A percentile compares a stretch with the other conserved stretches of the same genome.
phyloP scores from a whole-genome alignment of 2,888 invertebrate species.

The Zaprionus bogoriensis region DNA sequence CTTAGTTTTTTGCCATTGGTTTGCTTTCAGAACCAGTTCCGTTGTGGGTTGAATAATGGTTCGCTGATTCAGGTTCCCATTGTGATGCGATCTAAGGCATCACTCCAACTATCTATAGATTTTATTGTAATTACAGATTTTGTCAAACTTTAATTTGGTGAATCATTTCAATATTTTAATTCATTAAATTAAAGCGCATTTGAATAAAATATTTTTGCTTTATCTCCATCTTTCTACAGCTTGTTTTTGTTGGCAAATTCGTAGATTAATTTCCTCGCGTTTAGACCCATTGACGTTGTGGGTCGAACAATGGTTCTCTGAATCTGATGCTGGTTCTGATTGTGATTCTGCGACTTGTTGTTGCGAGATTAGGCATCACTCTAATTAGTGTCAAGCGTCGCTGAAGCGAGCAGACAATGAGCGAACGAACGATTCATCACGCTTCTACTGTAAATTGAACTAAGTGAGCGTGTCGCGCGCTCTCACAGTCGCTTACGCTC shows the following conservation, averaged over 20 bases:
- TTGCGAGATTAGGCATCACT: constrained; percentile 36
- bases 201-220: neutral
- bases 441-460: constrained; percentile 42
- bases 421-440: constrained; percentile 27
- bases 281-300: constrained; percentile 47
- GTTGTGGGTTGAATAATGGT: no score
- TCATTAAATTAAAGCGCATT: no score
- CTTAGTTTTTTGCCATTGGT: no score
- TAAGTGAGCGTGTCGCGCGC: constrained; percentile 35
- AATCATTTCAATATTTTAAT: constrained; percentile 29
- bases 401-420: constrained; percentile 29
- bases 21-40: no score
- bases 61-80: no score
- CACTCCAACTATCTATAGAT: no score
- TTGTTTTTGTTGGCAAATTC: neutral
- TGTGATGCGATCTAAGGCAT: no score
- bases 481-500: constrained; percentile 4
- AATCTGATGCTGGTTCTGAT: no score
- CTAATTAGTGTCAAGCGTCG: constrained; percentile 52
- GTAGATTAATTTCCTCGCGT: neutral
- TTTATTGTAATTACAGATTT: no score
- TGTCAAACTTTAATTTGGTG: neutral
- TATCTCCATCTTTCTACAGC: neutral
- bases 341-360: constrained; percentile 1
- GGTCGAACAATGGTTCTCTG: constrained; percentile 47